Percentiles rank a stretch among this genome's conserved stretches.
Conservation (phyloP, 1,140 invertebrate species). For the Drosophila aff. region DNA sequence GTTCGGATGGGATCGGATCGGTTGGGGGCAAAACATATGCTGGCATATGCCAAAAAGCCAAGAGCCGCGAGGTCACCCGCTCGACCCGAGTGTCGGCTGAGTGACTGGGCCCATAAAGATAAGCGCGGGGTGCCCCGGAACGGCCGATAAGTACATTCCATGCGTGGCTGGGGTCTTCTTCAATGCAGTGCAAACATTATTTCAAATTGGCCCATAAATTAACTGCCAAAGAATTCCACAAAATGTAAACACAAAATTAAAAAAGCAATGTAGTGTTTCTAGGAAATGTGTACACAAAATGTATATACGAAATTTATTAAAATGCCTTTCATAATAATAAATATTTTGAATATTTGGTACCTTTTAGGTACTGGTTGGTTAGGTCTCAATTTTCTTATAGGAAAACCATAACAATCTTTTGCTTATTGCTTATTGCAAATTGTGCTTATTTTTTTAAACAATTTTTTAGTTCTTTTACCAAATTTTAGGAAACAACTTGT, state of each 20-base stretch:
- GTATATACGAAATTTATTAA: no score
- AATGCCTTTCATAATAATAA: not conserved
- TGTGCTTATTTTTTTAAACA: no score
- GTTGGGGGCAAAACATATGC: slow-evolving; percentile 38
- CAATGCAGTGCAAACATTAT: slow-evolving; percentile 25
- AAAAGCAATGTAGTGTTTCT: not conserved
- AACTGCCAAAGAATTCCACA: slow-evolving; percentile 13
- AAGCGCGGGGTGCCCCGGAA: slow-evolving; percentile 42
- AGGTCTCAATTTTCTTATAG: not conserved
- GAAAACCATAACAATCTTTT: not conserved
- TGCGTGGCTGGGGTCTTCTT: slow-evolving; percentile 15
- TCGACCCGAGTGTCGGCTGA: slow-evolving; percentile 33
- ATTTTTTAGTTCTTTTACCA: no score
- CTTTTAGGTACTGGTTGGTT: not conserved
- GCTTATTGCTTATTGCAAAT: no score
- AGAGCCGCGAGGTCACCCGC: slow-evolving; percentile 24
- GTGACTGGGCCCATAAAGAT: slow-evolving; percentile 50
- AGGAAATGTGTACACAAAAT: not conserved
- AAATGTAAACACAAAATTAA: slow-evolving; percentile 1
- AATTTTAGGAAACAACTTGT: no score
- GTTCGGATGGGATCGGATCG: slow-evolving; percentile 2
- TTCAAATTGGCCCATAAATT: slow-evolving; percentile 41
- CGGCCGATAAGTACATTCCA: slow-evolving; percentile 33
- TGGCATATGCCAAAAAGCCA: slow-evolving; percentile 21
- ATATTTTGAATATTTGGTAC: not conserved